Evolutionary conservation across 1,140 invertebrate species (phyloP), one percentile per base, ranked within the genome.

Genomic region (Callitettix versicolor): DNA sequence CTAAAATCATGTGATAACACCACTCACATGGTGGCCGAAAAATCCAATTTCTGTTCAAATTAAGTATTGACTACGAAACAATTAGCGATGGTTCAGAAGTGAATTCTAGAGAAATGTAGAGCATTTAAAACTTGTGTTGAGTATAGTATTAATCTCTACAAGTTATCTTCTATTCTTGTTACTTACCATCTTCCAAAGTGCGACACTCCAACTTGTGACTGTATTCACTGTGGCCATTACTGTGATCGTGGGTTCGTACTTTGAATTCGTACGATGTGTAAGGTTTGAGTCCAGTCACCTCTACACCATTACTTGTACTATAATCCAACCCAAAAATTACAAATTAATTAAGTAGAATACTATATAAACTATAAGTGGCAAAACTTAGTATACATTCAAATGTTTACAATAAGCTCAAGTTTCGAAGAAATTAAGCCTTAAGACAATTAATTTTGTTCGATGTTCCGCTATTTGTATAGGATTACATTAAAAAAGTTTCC

Each of bases 261-360:
- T 74, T 78, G 59, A 82, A 78, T 61, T 79, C 74, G 61, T 83
- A 83, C 9, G 75, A 61, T 33, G 75, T 79, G 64, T 74, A 78
- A 24, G 79, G 75, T 60, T 69, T 77, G n/a, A 83, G 63, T 56
- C 74, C 71, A 41, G 68, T 68, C 6, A 81, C 63, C 24, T 67
- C 64, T 22, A 71, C 62, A 58, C 70, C 70, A 7, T 69, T 67
- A 53, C 68, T 67, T 43, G 74, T 73, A 58, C 73, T 76, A 48
- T 53, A 63, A 69, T 68, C 60, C 59, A 61, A 64, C 24, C 58
- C 38, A 43, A 44, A 53, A 40, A 21, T n/a, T 49, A 30, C 26
- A 30, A 43, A 53, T 17, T 17, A 54, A 33, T 44, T 17, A 49
- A 22, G 12, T 34, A 33, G 33, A 30, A 30, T 4, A 9, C 3